A percentile compares a stretch with the other conserved stretches of the same genome.
Conservation (phyloP, 2,113 vertebrate genomes). For the Rhinopomastus cyanomelas region DNA sequence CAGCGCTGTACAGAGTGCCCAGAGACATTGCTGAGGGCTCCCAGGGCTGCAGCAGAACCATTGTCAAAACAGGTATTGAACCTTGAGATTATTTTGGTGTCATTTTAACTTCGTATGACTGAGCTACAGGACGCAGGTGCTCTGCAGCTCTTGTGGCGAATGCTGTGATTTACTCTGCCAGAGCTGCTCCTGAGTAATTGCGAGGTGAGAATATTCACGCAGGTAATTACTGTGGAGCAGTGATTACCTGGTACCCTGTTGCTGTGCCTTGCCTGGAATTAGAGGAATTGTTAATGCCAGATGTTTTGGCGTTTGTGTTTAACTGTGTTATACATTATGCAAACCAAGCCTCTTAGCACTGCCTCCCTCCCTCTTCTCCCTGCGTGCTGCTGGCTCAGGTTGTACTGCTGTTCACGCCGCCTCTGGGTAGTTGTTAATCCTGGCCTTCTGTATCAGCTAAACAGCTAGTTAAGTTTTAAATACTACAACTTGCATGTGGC, state of each 20-base stretch:
- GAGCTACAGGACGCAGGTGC: not conserved
- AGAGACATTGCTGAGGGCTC: accelerated
- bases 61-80: not conserved
- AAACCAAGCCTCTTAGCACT: not conserved
- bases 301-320: not conserved
- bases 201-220: not conserved
- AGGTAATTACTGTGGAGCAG: not conserved
- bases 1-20: accelerated
- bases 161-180: not conserved
- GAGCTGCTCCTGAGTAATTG: not conserved
- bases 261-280: not conserved
- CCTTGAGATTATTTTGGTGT: not conserved
- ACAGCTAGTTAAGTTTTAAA: not conserved
- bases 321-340: not conserved
- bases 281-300: not conserved
- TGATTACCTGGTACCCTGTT: not conserved
- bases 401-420: accelerated
- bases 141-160: not conserved
- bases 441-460: not conserved
- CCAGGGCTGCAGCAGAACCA: not conserved
- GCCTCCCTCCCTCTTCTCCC: not conserved
- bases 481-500: not conserved
- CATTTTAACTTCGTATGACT: accelerated
- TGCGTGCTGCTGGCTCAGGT: not conserved
- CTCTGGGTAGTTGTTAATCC: not conserved